phyloP scores from a whole-genome alignment of 2,888 invertebrate genomes.

The Leucoptera coffeella region DNA sequence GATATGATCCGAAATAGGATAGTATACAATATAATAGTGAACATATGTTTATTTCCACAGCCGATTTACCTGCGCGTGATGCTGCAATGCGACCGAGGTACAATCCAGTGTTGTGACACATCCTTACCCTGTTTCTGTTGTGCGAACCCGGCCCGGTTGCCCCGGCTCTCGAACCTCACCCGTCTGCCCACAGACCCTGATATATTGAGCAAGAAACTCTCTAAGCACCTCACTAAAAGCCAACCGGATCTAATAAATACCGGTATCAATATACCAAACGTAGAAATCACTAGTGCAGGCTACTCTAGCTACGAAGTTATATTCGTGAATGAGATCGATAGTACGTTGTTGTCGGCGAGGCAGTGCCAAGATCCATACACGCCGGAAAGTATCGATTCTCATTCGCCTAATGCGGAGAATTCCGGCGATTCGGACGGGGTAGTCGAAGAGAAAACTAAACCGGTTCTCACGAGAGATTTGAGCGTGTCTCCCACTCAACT shows the following conservation, averaged over 20 bases:
- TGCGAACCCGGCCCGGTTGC: slow-evolving; percentile 12
- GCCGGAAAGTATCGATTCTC: slow-evolving; percentile 76
- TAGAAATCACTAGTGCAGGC: slow-evolving; percentile 49
- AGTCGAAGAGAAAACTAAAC: slow-evolving; percentile 18
- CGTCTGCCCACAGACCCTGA: slow-evolving; percentile 22
- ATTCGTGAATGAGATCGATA: slow-evolving; percentile 51
- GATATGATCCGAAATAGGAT: no score
- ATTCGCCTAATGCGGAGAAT: slow-evolving; percentile 56
- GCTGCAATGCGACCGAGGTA: slow-evolving; percentile 73
- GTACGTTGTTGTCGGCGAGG: slow-evolving; percentile 27
- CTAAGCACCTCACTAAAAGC: slow-evolving; percentile 9
- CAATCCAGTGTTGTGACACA: slow-evolving; percentile 54
- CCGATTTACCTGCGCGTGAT: slow-evolving; percentile 72
- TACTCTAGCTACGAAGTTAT: slow-evolving; percentile 26
- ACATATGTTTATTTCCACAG: slow-evolving; percentile 49
- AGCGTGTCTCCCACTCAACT: slow-evolving; percentile 60
- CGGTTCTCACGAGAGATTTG: slow-evolving; percentile 19
- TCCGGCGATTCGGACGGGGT: slow-evolving; percentile 21
- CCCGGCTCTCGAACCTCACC: slow-evolving; percentile 12
- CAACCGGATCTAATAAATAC: slow-evolving; percentile 9
- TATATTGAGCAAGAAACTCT: slow-evolving; percentile 13
- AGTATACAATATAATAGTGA: no score
- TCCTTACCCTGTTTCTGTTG: slow-evolving; percentile 24
- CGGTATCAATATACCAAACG: slow-evolving; percentile 23
- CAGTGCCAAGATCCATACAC: slow-evolving; percentile 66